phyloP scores from a whole-genome alignment of 2,888 invertebrate genomes.

The Odontocerum albicorne region DNA sequence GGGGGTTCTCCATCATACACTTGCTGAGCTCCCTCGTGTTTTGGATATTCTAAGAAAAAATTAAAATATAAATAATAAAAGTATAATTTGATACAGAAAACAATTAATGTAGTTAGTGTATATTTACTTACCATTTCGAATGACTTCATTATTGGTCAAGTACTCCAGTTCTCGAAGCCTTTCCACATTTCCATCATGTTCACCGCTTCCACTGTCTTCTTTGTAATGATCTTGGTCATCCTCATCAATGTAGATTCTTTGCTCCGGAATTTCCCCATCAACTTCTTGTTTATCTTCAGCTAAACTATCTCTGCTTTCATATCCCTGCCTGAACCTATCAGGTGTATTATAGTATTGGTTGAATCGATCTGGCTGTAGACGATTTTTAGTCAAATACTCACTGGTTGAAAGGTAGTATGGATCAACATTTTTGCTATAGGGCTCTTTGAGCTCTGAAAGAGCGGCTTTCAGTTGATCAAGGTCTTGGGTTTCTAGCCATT shows the following conservation, averaged over 20 bases:
- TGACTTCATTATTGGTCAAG: slow-evolving; percentile 17
- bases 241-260: slow-evolving; percentile 60
- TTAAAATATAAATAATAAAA: background rate
- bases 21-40: background rate
- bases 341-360: slow-evolving; percentile 46
- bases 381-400: slow-evolving; percentile 34
- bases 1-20: slow-evolving; percentile 9
- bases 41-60: slow-evolving; percentile 1
- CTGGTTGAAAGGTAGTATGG: slow-evolving; percentile 33
- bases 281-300: slow-evolving; percentile 39
- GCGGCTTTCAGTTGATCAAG: slow-evolving; percentile 26
- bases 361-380: slow-evolving; percentile 40
- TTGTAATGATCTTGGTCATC: slow-evolving; percentile 51
- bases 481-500: slow-evolving; percentile 32
- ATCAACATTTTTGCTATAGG: slow-evolving; percentile 17
- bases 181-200: slow-evolving; percentile 42
- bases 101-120: background rate
- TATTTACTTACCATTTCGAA: slow-evolving; percentile 19
- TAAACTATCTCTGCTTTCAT: slow-evolving; percentile 43
- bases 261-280: slow-evolving; percentile 50
- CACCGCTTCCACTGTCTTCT: slow-evolving; percentile 52
- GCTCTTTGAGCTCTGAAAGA: slow-evolving; percentile 28
- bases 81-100: background rate
- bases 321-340: slow-evolving; percentile 42
- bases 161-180: slow-evolving; percentile 35